Conservation (phyloP, 2,888 invertebrate genomes). For the Cerastoderma edule region DNA sequence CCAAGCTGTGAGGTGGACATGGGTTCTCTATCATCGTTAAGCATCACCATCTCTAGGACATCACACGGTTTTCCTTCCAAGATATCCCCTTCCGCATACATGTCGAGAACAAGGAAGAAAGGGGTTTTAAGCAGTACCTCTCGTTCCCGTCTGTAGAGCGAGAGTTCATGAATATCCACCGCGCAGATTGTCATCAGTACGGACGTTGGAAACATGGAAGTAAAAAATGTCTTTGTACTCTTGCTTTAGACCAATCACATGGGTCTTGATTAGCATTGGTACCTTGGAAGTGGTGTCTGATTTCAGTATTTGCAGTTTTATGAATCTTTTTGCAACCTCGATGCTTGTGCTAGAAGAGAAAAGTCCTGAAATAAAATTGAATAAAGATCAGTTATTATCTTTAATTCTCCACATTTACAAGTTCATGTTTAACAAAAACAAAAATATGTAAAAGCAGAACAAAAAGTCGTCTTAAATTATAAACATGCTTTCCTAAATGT, state of each 20-base stretch:
- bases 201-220: slow-evolving; percentile 50
- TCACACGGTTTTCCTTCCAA: slow-evolving; percentile 36
- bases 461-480: too few species aligned
- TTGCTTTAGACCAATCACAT: slow-evolving; percentile 62
- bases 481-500: too few species aligned
- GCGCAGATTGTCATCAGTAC: slow-evolving; percentile 67
- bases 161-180: slow-evolving; percentile 61
- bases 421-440: too few species aligned
- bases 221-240: slow-evolving; percentile 55
- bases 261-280: slow-evolving; percentile 55
- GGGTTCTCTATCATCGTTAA: slow-evolving; percentile 67
- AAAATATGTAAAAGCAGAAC: too few species aligned
- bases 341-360: slow-evolving; percentile 50
- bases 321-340: slow-evolving; percentile 48
- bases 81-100: slow-evolving; percentile 38
- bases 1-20: slow-evolving; percentile 55
- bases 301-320: slow-evolving; percentile 33
- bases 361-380: slow-evolving; percentile 47
- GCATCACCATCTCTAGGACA: slow-evolving; percentile 60
- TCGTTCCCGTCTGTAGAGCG: slow-evolving; percentile 47
- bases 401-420: too few species aligned
- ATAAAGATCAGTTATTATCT: too few species aligned
- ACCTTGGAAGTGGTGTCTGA: slow-evolving; percentile 5
- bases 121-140: slow-evolving; percentile 66
- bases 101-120: slow-evolving; percentile 57